These are phyloP conservation scores for Euproctis similis DNA, from an alignment of 2,888 invertebrate genomes.

Conservation along the genomic window DNA sequence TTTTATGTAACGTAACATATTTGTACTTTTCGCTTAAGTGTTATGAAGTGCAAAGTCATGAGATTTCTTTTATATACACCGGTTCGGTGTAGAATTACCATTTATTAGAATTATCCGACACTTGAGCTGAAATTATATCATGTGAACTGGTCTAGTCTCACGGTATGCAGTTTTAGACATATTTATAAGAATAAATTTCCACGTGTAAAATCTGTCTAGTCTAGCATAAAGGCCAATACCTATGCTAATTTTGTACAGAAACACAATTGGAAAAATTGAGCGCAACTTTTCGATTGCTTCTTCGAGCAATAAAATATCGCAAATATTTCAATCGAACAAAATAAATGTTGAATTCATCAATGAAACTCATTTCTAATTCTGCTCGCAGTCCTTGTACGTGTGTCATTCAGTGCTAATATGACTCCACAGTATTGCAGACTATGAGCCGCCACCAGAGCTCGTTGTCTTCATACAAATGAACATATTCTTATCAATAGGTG, in stretches of 20 bases:
- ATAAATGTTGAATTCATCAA: slow-evolving; percentile 17
- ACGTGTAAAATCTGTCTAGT: no score
- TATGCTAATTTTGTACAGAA: no score
- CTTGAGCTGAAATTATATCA: slow-evolving; percentile 4
- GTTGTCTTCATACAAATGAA: slow-evolving; percentile 56
- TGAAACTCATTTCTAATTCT: slow-evolving; percentile 41
- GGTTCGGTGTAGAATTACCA: slow-evolving; percentile 30
- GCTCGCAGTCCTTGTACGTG: slow-evolving; percentile 39
- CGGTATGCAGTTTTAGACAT: no score
- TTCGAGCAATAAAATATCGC: background rate
- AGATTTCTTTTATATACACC: slow-evolving; percentile 32
- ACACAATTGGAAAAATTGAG: no score
- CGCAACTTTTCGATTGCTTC: no score
- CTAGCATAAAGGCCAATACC: no score
- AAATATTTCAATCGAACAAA: slow-evolving; percentile 8
- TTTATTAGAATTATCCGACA: slow-evolving; percentile 10
- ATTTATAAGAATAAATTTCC: no score
- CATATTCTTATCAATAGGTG: slow-evolving; percentile 31
- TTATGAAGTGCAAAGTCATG: slow-evolving; percentile 27
- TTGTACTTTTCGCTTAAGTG: no score
- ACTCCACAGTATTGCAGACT: slow-evolving; percentile 50
- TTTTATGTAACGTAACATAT: no score
- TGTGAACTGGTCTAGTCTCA: background rate
- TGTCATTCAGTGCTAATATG: slow-evolving; percentile 51
- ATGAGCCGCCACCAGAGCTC: slow-evolving; percentile 36